Evolutionary conservation across 2,797 vertebrate species (phyloP).

Genomic region (Sus cebifrons): DNA sequence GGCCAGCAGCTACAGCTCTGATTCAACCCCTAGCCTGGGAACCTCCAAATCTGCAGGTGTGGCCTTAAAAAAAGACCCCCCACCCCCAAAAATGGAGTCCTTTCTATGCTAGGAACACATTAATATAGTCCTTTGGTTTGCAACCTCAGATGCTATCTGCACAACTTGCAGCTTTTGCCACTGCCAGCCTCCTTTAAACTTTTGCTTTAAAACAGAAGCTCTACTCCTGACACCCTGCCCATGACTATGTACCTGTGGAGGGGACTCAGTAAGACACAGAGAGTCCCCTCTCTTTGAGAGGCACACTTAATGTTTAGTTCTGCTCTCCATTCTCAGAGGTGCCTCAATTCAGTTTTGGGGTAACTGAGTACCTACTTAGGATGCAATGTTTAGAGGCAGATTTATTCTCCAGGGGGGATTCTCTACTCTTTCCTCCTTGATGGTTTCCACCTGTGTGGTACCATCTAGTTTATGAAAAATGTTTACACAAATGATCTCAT

Average conservation of each 20-base stretch:
- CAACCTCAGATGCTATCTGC: not conserved
- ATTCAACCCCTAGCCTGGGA: no score
- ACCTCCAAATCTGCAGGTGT: no score
- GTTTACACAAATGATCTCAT: not conserved
- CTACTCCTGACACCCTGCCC: not conserved
- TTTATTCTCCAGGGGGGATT: not conserved
- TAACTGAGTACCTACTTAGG: not conserved
- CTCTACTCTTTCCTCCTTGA: not conserved
- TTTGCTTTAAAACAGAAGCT: not conserved
- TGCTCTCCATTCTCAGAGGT: not conserved
- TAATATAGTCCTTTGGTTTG: rapidly evolving
- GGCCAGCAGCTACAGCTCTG: no score
- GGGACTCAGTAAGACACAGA: not conserved
- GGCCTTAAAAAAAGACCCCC: no score
- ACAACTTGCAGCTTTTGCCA: not conserved
- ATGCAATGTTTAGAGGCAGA: not conserved
- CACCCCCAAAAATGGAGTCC: no score
- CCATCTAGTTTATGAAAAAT: not conserved
- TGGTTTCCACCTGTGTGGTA: not conserved
- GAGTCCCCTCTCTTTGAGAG: not conserved
- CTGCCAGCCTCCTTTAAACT: not conserved
- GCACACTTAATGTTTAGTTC: not conserved
- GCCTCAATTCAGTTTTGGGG: not conserved
- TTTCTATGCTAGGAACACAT: not conserved
- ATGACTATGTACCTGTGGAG: not conserved